phyloP scores from a whole-genome alignment of 2,797 vertebrate species.

The Crax fasciolata region DNA sequence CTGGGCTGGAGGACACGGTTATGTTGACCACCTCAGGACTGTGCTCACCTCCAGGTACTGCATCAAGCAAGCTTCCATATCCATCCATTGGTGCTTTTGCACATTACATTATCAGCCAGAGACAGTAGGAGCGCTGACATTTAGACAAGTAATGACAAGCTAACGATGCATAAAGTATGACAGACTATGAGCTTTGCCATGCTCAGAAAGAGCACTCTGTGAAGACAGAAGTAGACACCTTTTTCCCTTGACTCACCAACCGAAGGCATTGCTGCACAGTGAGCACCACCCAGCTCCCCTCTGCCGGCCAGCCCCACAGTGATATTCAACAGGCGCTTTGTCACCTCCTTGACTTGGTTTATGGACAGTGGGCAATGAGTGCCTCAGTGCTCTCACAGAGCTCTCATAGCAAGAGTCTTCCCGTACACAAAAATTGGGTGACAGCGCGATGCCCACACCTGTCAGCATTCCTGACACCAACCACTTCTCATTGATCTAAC shows the following conservation, averaged over 20 bases:
- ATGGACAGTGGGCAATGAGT: background rate
- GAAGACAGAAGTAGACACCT: background rate
- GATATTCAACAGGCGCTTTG: slow-evolving; percentile 29
- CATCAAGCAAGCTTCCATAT: background rate
- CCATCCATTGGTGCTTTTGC: background rate
- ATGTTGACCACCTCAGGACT: no score
- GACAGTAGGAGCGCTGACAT: background rate
- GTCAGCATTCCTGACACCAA: background rate
- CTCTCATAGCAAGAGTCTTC: background rate
- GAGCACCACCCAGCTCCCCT: accelerated
- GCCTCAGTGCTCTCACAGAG: background rate
- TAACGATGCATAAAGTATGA: slow-evolving; percentile 35
- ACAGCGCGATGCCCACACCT: background rate
- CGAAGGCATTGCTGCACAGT: background rate
- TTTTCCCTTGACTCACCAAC: background rate
- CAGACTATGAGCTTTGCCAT: background rate
- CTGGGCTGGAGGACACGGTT: background rate
- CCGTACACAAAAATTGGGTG: slow-evolving; percentile 51
- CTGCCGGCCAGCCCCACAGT: background rate
- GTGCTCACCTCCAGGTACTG: background rate
- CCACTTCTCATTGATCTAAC: slow-evolving; percentile 31
- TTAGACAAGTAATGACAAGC: slow-evolving; percentile 34
- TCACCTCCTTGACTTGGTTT: slow-evolving; percentile 35
- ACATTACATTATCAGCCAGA: slow-evolving; percentile 4
- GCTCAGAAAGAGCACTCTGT: background rate